Conservation (phyloP, 2,113 vertebrate species). For the Heteronetta atricapilla region DNA sequence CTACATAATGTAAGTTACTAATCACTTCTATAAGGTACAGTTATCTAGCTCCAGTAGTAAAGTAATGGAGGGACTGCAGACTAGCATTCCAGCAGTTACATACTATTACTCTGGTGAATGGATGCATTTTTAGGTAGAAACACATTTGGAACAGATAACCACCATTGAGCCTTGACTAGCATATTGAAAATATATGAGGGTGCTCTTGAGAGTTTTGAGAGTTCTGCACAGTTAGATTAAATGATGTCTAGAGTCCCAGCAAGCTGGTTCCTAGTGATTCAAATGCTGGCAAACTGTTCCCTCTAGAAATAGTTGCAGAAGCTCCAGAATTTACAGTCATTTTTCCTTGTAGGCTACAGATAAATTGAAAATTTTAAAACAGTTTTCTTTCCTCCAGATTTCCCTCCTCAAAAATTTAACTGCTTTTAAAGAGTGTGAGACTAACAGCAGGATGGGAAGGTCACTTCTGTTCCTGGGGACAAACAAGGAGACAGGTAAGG, state of each 20-base stretch:
- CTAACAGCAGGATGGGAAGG: not conserved
- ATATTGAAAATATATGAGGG: constrained; percentile 23
- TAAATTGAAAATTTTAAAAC: constrained; percentile 25
- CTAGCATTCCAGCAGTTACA: not conserved
- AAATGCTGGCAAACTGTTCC: constrained; percentile 20
- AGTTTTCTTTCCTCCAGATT: not conserved
- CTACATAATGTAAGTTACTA: not conserved
- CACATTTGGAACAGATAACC: not conserved
- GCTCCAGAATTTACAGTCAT: constrained; percentile 2
- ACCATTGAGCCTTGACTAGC: not conserved
- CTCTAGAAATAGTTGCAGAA: constrained; percentile 36
- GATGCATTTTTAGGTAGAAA: not conserved
- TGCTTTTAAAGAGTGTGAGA: not conserved
- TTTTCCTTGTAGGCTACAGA: constrained; percentile 19
- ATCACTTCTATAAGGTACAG: not conserved
- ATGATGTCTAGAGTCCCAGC: constrained; percentile 37
- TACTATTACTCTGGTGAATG: not conserved
- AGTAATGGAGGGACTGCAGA: not conserved
- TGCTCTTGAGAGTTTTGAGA: constrained; percentile 19
- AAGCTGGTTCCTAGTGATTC: constrained; percentile 26
- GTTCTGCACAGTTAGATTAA: constrained; percentile 45
- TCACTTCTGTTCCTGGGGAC: not conserved
- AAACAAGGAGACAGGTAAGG: not conserved
- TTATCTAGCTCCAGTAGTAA: not conserved
- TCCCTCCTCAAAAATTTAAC: not conserved